A percentile compares a stretch with the other conserved stretches of the same genome.
Evolutionary conservation across 2,888 invertebrate species (phyloP).

Genomic region (Luperina testacea): DNA sequence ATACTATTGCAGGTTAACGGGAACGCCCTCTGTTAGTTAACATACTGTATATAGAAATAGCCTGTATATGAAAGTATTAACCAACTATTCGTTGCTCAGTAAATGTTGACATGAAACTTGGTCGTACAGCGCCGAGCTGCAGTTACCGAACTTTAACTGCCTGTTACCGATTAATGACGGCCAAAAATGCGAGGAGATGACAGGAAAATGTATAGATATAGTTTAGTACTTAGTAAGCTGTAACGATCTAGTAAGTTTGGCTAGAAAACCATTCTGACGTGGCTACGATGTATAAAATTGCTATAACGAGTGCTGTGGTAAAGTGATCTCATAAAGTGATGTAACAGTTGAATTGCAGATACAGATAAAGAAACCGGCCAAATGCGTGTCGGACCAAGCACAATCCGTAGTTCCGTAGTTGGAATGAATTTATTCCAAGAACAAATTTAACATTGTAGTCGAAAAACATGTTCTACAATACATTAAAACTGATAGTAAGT

Average conservation of each 20-base stretch:
- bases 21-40: too few species aligned
- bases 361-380: not conserved
- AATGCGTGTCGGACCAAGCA: too few species aligned
- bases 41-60: not conserved
- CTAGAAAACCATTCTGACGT: not conserved
- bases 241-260: not conserved
- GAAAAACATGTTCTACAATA: too few species aligned
- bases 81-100: slow-evolving; percentile 49
- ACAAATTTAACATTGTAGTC: too few species aligned
- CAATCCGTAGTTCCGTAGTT: too few species aligned
- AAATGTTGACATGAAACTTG: slow-evolving; percentile 48
- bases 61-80: slow-evolving; percentile 44
- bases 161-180: slow-evolving; percentile 15
- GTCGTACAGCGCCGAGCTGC: slow-evolving; percentile 23
- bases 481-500: too few species aligned
- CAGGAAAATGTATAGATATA: not conserved
- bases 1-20: too few species aligned
- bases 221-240: not conserved
- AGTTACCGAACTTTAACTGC: slow-evolving; percentile 39
- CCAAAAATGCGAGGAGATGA: slow-evolving; percentile 25
- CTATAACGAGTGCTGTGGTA: not conserved
- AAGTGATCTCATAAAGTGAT: not conserved
- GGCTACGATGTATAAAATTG: not conserved
- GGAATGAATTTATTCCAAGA: too few species aligned
- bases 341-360: not conserved